phyloP scores from a whole-genome alignment of 2,113 vertebrate species.

The Lynx canadensis region DNA sequence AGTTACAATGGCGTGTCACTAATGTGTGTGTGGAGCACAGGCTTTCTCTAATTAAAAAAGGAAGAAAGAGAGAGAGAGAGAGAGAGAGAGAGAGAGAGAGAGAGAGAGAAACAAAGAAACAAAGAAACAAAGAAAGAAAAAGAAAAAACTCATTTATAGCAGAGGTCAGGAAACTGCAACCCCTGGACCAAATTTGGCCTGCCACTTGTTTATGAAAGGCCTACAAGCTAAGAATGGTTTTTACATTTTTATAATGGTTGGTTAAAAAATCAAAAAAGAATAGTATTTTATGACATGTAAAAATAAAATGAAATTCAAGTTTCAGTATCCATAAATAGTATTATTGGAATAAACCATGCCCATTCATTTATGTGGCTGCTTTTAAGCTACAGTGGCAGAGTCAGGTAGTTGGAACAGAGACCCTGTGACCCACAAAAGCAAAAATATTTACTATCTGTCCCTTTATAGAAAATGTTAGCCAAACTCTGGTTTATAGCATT shows the following conservation, averaged over 20 bases:
- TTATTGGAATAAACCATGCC: neutral
- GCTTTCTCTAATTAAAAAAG: neutral
- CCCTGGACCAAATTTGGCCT: neutral
- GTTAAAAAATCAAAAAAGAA: constrained; percentile 35
- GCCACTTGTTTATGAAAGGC: neutral
- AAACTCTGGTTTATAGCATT: neutral
- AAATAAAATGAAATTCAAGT: constrained; percentile 44
- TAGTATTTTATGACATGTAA: neutral
- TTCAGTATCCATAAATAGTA: neutral
- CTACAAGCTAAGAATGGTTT: neutral
- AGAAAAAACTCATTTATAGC: neutral
- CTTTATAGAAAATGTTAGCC: constrained; percentile 7
- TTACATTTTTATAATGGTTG: neutral
- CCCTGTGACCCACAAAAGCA: neutral
- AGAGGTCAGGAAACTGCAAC: neutral
- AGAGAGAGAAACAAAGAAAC: fast-evolving
- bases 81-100: fast-evolving
- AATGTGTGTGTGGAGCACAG: neutral
- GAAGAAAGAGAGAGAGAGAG: fast-evolving
- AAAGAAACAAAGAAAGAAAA: neutral
- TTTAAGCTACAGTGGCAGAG: neutral
- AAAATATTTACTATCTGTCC: constrained; percentile 10
- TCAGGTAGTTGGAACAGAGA: neutral
- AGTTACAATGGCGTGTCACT: neutral
- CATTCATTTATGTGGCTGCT: neutral